Base-by-base conservation (phyloP, 1,140 invertebrate genomes). In the Bombus difficillimus region DNA sequence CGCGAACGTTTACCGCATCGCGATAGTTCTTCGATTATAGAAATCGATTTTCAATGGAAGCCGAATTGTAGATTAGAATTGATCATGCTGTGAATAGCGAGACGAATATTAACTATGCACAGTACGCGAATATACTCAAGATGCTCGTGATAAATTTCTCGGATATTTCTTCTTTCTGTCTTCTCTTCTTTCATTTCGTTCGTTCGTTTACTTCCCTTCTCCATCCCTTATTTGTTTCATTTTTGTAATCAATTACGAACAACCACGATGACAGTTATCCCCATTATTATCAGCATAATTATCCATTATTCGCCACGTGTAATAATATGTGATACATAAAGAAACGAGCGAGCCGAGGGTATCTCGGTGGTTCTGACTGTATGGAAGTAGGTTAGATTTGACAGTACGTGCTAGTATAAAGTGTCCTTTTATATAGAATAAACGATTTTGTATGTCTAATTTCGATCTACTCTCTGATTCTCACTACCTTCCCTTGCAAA, bases 341-440 rank as follows among this genome's bases (percentile, higher is more conserved):
- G 91, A 89, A 92, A 89, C 89, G 88, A 93, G 83, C 91, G 89
- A 91, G 82, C 90, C 90, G 86, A 85, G 68, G 86, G 77, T 81
- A 85, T 85, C 88, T 92, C 88, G 92, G 90, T 91, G 85, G 87
- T 92, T 75, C 91, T 89, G 91, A 92, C 83, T 93, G 90, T 82
- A 88, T 81, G 93, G 91, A 93, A 91, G 83, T 93, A 94, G 90
- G 86, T 78, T 94, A 94, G 87, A 83, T 92, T 93, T 92, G 89
- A 93, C 92, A 93, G 93, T 94, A 94, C 92, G 91, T 94, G 93
- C 91, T 94, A 94, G 94, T 94, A 94, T 94, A 94, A 94, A 94
- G 93, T 94, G 94, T 94, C 93, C 94, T 94, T 94, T 94, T 94
- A 93, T 93, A 94, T 93, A 28, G 91, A 94, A 94, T 94, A 94